Evolutionary conservation across 2,113 vertebrate species (phyloP).

Genomic region (Parus major): DNA sequence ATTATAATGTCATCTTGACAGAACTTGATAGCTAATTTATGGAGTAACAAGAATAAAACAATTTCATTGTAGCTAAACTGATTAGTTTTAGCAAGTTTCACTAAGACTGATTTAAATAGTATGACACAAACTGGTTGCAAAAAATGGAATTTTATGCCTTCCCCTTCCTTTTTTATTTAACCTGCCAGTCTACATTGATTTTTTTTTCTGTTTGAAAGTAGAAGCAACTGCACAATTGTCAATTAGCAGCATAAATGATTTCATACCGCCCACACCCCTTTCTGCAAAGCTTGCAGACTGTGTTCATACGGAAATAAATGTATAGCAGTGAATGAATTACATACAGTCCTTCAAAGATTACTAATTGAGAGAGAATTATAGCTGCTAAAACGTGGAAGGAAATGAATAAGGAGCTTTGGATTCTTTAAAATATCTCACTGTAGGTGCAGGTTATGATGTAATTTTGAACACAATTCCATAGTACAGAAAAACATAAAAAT

Average conservation of each 20-base stretch:
- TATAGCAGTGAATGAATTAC: background rate
- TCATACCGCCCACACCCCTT: background rate
- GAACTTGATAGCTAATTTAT: background rate
- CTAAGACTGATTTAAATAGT: background rate
- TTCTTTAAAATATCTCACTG: background rate
- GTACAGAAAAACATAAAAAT: background rate
- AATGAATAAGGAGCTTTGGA: background rate
- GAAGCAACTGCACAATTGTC: background rate
- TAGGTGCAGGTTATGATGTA: background rate
- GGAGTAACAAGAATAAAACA: background rate
- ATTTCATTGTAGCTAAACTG: background rate
- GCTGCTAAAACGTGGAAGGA: background rate
- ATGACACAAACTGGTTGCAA: background rate
- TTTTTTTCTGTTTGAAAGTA: background rate
- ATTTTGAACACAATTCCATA: background rate
- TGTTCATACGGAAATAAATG: background rate
- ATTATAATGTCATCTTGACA: background rate
- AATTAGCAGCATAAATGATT: background rate
- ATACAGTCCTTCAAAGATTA: background rate
- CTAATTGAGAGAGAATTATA: background rate
- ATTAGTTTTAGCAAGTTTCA: background rate
- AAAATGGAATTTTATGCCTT: background rate
- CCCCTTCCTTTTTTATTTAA: background rate
- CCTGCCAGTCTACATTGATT: background rate
- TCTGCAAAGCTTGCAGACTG: background rate